Conservation (phyloP, 2,113 vertebrate species). For the Cynoglossus semilaevis region DNA sequence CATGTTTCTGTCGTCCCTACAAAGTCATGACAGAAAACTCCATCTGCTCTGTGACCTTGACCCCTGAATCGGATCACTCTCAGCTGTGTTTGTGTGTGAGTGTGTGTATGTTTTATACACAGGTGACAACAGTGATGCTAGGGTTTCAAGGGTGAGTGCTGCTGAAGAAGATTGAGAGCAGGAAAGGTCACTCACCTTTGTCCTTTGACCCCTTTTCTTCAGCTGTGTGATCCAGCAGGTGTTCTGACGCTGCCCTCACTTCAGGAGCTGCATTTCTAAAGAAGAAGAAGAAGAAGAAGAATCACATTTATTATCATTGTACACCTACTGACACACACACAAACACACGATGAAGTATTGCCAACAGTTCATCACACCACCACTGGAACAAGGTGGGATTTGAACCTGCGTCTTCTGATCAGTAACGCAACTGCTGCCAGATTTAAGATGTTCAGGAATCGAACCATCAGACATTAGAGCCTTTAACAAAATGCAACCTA, state of each 20-base stretch:
- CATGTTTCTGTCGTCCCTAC: slow-evolving; percentile 45
- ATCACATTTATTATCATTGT: too few relatives aligned
- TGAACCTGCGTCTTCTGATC: too few relatives aligned
- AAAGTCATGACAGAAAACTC: slow-evolving; percentile 41
- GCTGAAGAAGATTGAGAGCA: slow-evolving; percentile 13
- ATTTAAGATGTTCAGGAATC: too few relatives aligned
- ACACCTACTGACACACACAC: too few relatives aligned
- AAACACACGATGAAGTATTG: too few relatives aligned
- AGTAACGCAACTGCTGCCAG: too few relatives aligned
- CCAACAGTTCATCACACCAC: too few relatives aligned
- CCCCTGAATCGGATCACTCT: slow-evolving; percentile 55
- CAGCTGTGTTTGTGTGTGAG: slow-evolving; percentile 60
- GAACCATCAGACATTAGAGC: too few relatives aligned
- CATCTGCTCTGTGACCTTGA: slow-evolving; percentile 74
- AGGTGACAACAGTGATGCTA: slow-evolving; percentile 45
- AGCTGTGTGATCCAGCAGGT: slow-evolving; percentile 74
- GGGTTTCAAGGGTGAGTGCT: slow-evolving; percentile 11
- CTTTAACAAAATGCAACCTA: too few relatives aligned
- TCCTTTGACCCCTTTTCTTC: slow-evolving; percentile 66
- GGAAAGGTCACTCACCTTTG: slow-evolving; percentile 50
- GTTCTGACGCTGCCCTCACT: slow-evolving; percentile 66
- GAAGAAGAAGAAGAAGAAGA: too few relatives aligned
- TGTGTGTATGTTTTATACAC: slow-evolving; percentile 25
- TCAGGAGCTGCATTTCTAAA: slow-evolving; percentile 45
- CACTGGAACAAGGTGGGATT: too few relatives aligned